Evolutionary conservation across 1,140 invertebrate genomes (phyloP), one percentile per base, ranked within the genome.

Genomic region (Drosophila gunungcola): DNA sequence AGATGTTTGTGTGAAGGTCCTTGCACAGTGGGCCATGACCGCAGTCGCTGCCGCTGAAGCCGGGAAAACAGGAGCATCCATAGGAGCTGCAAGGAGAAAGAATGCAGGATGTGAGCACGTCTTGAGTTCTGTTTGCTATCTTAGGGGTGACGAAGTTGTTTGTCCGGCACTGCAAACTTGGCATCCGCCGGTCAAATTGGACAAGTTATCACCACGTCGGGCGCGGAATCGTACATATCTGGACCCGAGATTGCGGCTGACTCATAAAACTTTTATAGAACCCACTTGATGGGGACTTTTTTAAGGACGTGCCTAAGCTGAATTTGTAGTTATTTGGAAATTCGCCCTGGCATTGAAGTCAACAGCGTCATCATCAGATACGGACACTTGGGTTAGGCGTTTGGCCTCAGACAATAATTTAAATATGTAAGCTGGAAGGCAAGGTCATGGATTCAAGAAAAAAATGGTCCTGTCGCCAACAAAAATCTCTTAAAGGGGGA

Each of bases 11-110:
- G 39, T 94, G 94, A 46, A 94, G 94, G 51, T 93, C 92, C 38
- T 94, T 93, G 89, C 96, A 97, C 42, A 96, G 93, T 0, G 96
- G 95, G 5, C 96, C 96, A 69, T 95, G 93, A 9, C 95, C 95
- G 86, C 96, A 97, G 83, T 95, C 94, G 16, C 92, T 91, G 1
- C 96, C 96, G 32, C 94, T 95, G 91, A 96, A 97, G 46, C 95
- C 95, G 58, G 95, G 92, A 90, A 96, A 96, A 91, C 96, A 97
- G 39, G 94, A 93, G 91, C 96, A 97, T 78, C 92, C 93, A 78
- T 94, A 95, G 11, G 93, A 93, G 78, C 95, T 95, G 93, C 48
- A 94, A 95, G 91, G 61, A 94, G 42, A 68, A 38, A 12, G 32
- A n/a, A 51, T 2, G 7, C 34, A 93, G 62, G 49, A 70, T 88